Conservation (phyloP, 2,888 invertebrate genomes). For the Netelia fuscicornis region DNA sequence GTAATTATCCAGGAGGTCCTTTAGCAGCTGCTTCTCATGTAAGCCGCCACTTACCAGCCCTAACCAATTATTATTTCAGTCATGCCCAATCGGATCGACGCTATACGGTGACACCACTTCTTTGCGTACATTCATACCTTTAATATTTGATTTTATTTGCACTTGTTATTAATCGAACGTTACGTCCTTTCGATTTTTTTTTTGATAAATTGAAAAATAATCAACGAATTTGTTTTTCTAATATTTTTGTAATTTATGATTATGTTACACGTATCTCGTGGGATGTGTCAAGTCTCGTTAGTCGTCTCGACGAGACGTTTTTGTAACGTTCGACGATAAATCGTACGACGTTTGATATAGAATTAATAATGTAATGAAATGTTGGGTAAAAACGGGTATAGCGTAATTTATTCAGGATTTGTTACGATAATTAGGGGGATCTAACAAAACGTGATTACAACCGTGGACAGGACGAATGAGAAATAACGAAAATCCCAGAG, state of each 20-base stretch:
- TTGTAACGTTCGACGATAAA: background rate
- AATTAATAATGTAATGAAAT: background rate
- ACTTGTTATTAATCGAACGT: no score
- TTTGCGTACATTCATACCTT: slow-evolving; percentile 63
- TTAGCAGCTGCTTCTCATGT: slow-evolving; percentile 96
- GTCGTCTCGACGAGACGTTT: background rate
- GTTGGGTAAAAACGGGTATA: background rate
- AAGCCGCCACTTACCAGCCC: slow-evolving; percentile 91
- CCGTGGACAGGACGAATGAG: slow-evolving; percentile 12
- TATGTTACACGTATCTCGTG: background rate
- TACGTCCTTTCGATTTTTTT: background rate
- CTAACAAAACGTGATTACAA: background rate
- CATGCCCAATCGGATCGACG: slow-evolving; percentile 71
- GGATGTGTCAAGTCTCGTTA: background rate
- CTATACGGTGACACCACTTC: slow-evolving; percentile 66
- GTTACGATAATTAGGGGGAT: background rate
- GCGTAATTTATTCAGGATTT: background rate
- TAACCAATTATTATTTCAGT: slow-evolving; percentile 82
- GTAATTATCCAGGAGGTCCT: slow-evolving; percentile 96
- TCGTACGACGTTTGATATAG: background rate
- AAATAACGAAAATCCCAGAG: slow-evolving; percentile 24
- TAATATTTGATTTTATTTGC: slow-evolving; percentile 15
- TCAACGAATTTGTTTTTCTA: background rate
- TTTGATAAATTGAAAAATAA: background rate
- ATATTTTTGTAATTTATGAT: background rate